Evolutionary conservation across 2,888 invertebrate genomes (phyloP).

Genomic region (Disparrhopalites patrizii): DNA sequence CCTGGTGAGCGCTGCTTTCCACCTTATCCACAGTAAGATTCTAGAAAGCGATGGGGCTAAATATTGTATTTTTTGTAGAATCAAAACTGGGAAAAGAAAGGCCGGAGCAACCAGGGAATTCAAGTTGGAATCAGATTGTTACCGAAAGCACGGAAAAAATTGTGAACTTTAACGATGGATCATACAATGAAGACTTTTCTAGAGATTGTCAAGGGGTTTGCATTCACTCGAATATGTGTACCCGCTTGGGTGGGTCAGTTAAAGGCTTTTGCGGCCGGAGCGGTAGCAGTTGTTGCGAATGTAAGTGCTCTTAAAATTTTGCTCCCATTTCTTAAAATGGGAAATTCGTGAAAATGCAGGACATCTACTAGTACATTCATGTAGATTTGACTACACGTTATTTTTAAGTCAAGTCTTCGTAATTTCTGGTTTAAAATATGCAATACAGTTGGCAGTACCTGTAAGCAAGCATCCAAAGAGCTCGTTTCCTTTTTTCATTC

Average conservation of each 20-base stretch:
- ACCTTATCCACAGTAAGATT: no score
- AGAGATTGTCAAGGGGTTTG: conserved; percentile 38
- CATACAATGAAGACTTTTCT: conserved; percentile 11
- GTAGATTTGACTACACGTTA: no score
- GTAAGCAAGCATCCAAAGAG: conserved; percentile 31
- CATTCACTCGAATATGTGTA: conserved; percentile 36
- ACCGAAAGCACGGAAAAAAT: conserved; percentile 31
- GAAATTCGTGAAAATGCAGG: no score
- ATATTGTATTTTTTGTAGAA: no score
- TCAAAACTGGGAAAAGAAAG: not conserved
- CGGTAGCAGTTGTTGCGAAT: conserved; percentile 42
- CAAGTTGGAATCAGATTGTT: not conserved
- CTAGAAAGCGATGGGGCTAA: no score
- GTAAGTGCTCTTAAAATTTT: conserved; percentile 32
- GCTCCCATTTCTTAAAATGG: no score
- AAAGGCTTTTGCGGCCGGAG: conserved; percentile 36
- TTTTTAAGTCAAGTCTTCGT: no score
- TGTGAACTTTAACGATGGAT: conserved; percentile 33
- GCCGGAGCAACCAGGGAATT: not conserved
- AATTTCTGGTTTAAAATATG: not conserved
- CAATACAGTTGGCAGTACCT: conserved; percentile 25
- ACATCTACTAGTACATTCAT: no score
- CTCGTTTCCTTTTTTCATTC: conserved; percentile 37
- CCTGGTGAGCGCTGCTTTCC: conserved; percentile 8
- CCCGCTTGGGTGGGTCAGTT: conserved; percentile 33